A percentile compares a stretch with the other conserved stretches of the same genome.
Evolutionary conservation across 2,797 vertebrate species (phyloP).

Genomic region (Alouatta caraya): DNA sequence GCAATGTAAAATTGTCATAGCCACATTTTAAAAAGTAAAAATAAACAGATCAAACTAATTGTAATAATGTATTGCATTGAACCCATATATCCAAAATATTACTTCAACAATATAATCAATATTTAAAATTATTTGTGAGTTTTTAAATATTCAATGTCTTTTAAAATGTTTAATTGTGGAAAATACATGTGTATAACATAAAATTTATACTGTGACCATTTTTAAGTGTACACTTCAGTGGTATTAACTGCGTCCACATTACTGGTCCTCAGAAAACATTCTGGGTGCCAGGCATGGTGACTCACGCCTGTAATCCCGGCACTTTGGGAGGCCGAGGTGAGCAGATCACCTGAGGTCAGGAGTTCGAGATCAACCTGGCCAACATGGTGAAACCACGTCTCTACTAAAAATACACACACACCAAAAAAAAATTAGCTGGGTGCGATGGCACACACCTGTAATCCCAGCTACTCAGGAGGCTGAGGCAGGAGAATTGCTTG

Average conservation of each 20-base stretch:
- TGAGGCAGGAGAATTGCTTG: background rate
- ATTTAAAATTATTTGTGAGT: background rate
- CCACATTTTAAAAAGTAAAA: background rate
- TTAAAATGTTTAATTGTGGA: background rate
- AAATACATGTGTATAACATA: background rate
- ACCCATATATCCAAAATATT: background rate
- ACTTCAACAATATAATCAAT: background rate
- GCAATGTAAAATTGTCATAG: background rate
- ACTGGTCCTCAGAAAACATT: too few relatives aligned
- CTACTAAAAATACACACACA: background rate
- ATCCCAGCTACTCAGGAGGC: background rate
- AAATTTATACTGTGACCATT: background rate
- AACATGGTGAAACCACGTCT: background rate
- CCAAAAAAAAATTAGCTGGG: background rate
- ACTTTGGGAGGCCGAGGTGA: background rate
- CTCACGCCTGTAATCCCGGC: background rate
- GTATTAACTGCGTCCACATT: background rate
- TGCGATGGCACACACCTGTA: background rate
- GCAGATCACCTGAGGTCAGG: background rate
- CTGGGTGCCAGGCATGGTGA: background rate
- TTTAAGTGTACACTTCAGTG: background rate
- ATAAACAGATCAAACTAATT: background rate
- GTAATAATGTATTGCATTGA: background rate
- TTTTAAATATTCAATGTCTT: background rate
- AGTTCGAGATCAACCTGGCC: background rate